Evolutionary conservation across 1,140 invertebrate genomes (phyloP).

Genomic region (Geopemphigus sp.): DNA sequence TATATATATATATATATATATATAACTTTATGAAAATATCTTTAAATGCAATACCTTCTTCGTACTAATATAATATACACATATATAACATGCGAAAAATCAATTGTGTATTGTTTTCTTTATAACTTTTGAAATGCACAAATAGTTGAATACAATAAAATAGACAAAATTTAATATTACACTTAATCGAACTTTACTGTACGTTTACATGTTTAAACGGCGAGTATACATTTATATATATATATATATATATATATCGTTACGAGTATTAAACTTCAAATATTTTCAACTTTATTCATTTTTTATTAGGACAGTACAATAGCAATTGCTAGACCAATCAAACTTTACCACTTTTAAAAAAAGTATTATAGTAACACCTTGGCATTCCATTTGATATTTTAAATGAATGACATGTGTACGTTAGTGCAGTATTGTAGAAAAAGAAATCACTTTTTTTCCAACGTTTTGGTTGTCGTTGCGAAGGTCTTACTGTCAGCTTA

Average conservation of each 20-base stretch:
- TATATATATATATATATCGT: too few species aligned
- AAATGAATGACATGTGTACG: neutral
- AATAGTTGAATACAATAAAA: too few species aligned
- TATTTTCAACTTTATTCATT: too few species aligned
- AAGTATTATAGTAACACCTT: too few species aligned
- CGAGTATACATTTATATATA: too few species aligned
- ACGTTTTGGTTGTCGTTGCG: neutral
- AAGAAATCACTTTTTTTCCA: neutral
- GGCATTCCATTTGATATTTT: neutral
- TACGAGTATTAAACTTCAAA: too few species aligned
- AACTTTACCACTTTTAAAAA: too few species aligned
- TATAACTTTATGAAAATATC: neutral
- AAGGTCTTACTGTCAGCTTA: neutral
- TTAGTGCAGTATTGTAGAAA: neutral
- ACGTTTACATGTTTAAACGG: too few species aligned
- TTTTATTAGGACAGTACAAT: too few species aligned
- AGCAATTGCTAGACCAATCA: too few species aligned
- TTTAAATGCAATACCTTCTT: slow-evolving; percentile 1
- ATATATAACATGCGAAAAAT: neutral
- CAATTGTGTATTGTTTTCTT: neutral
- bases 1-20: neutral
- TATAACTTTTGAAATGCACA: neutral
- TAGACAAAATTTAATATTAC: too few species aligned
- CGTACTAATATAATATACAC: neutral
- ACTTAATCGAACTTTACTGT: too few species aligned